phyloP scores from a whole-genome alignment of 2,113 vertebrate genomes.

The Arenaria interpres region DNA sequence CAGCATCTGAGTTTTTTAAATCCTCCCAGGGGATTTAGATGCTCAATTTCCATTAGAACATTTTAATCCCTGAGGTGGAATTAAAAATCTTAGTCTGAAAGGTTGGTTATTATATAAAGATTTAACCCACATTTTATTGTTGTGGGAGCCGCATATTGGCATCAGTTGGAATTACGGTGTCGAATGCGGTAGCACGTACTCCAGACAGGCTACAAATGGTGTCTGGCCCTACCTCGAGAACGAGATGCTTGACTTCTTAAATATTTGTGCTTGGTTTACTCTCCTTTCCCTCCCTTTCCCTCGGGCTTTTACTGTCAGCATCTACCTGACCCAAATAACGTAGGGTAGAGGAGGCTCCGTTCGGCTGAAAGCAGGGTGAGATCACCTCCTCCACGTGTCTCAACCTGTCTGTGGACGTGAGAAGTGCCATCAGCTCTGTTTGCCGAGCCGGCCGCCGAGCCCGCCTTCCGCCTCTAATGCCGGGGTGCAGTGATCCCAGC shows the following conservation, averaged over 20 bases:
- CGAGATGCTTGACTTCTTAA: background rate
- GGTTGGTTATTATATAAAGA: background rate
- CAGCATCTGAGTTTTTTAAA: background rate
- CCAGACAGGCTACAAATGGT: background rate
- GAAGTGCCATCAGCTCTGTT: background rate
- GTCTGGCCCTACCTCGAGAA: background rate
- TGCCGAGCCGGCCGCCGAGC: background rate
- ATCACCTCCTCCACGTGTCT: background rate
- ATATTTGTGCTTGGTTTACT: background rate
- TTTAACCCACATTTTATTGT: slow-evolving; percentile 2
- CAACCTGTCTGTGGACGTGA: background rate
- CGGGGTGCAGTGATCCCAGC: slow-evolving; percentile 13
- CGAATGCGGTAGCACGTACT: background rate
- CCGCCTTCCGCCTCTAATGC: background rate
- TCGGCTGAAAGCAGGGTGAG: background rate
- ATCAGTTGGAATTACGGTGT: background rate
- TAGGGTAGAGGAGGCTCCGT: background rate
- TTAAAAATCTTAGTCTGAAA: slow-evolving; percentile 28
- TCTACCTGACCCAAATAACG: slow-evolving; percentile 21
- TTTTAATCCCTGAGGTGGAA: slow-evolving; percentile 19
- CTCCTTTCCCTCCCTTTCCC: background rate
- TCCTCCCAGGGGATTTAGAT: slow-evolving; percentile 25
- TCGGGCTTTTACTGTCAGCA: background rate
- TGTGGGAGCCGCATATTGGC: background rate
- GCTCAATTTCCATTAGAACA: background rate